A percentile compares a stretch with the other conserved stretches of the same genome.
These are phyloP conservation scores for Suncus etruscus DNA, from an alignment of 2,113 vertebrate genomes.

Conservation along the genomic window DNA sequence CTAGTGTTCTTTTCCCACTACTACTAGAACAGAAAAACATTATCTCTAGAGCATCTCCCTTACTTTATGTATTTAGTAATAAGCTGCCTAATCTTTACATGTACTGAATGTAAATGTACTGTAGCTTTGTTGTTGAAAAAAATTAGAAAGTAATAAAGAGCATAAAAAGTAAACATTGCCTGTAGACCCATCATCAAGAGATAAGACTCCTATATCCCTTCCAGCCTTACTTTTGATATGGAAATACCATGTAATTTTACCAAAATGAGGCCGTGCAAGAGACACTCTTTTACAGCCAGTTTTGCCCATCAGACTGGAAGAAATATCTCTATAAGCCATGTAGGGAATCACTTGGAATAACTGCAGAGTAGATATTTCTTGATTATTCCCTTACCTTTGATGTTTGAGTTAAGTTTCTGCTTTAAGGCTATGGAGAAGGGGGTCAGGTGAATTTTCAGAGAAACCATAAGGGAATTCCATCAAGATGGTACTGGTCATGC, in stretches of 20 bases:
- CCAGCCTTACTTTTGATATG: slow-evolving; percentile 24
- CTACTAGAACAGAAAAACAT: background rate
- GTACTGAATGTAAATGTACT: slow-evolving; percentile 32
- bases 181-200: background rate
- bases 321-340: background rate
- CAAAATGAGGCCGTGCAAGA: background rate
- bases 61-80: slow-evolving; percentile 56
- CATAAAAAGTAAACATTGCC: slow-evolving; percentile 28
- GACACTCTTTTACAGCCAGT: background rate
- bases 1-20: background rate
- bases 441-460: background rate
- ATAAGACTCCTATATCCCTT: background rate
- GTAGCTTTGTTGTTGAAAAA: background rate
- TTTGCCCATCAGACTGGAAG: background rate
- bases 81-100: slow-evolving; percentile 43
- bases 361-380: background rate
- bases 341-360: background rate
- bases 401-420: background rate
- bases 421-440: background rate
- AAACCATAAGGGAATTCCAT: background rate
- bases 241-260: slow-evolving; percentile 4
- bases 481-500: background rate
- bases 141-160: slow-evolving; percentile 38
- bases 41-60: slow-evolving; percentile 50
- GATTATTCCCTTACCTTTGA: background rate